Conservation (phyloP, 2,888 invertebrate genomes). For the Himalopsyche kuldschensis region DNA sequence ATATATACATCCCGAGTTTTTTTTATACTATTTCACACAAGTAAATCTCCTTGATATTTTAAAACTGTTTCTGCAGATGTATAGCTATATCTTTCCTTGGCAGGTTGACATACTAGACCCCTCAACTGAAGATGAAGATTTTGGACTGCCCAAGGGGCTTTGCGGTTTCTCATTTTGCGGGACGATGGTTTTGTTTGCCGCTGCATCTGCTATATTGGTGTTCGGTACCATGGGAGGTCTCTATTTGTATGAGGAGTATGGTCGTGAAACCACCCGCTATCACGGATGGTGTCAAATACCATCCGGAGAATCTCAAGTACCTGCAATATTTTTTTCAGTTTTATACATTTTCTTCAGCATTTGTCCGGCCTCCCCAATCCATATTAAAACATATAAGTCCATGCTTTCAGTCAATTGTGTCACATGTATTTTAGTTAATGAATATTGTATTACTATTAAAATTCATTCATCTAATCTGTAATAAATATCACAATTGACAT, state of each 20-base stretch:
- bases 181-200: slow-evolving; percentile 69
- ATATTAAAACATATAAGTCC: too few species aligned
- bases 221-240: slow-evolving; percentile 73
- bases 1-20: too few species aligned
- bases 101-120: slow-evolving; percentile 51
- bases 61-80: neutral
- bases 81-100: slow-evolving; percentile 39
- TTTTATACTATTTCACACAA: too few species aligned
- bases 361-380: too few species aligned
- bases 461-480: too few species aligned
- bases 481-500: too few species aligned
- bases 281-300: slow-evolving; percentile 73
- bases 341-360: neutral
- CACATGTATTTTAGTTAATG: too few species aligned
- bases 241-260: slow-evolving; percentile 74
- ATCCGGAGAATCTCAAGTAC: neutral
- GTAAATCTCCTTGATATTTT: too few species aligned
- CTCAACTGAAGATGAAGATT: slow-evolving; percentile 43
- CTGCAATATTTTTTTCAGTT: neutral
- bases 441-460: too few species aligned
- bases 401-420: too few species aligned
- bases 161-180: slow-evolving; percentile 63
- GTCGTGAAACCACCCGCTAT: slow-evolving; percentile 63
- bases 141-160: slow-evolving; percentile 47
- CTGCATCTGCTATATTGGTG: slow-evolving; percentile 70